phyloP scores from a whole-genome alignment of 2,113 vertebrate genomes.

The Cebidichthys violaceus region DNA sequence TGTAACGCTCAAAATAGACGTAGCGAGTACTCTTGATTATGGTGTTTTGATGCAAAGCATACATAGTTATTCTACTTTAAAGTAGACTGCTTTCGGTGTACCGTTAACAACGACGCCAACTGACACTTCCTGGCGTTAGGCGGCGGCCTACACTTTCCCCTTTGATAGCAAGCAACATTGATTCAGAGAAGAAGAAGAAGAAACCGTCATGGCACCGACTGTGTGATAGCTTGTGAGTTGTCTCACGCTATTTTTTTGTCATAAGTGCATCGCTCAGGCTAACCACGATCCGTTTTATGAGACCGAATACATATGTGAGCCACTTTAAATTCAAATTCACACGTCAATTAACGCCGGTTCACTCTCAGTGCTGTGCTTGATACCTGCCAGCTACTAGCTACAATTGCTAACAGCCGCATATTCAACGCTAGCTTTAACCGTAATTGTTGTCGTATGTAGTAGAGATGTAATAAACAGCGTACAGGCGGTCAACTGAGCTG shows the following conservation, averaged over 20 bases:
- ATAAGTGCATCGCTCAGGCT: not conserved
- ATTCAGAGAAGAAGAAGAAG: slow-evolving; percentile 29
- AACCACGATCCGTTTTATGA: not conserved
- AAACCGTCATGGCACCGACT: not conserved
- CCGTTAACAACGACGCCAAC: not conserved
- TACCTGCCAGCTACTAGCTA: not conserved
- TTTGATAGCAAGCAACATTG: not conserved
- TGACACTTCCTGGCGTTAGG: not conserved
- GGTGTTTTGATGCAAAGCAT: not conserved
- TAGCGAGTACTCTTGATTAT: not conserved
- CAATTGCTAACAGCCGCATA: slow-evolving; percentile 10
- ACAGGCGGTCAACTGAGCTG: not conserved
- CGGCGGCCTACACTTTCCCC: slow-evolving; percentile 21
- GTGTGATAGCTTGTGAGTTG: not conserved
- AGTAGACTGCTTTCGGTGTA: too few relatives aligned
- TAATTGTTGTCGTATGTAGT: slow-evolving; percentile 15
- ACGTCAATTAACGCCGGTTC: too few relatives aligned
- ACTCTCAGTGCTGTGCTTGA: not conserved
- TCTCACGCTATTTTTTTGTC: not conserved
- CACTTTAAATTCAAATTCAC: not conserved
- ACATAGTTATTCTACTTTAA: too few relatives aligned
- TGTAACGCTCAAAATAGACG: not conserved
- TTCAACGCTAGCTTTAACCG: not conserved
- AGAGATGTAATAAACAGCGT: not conserved
- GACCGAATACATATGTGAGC: not conserved